phyloP scores from a whole-genome alignment of 2,888 invertebrate species.

The Tenthredo livida region DNA sequence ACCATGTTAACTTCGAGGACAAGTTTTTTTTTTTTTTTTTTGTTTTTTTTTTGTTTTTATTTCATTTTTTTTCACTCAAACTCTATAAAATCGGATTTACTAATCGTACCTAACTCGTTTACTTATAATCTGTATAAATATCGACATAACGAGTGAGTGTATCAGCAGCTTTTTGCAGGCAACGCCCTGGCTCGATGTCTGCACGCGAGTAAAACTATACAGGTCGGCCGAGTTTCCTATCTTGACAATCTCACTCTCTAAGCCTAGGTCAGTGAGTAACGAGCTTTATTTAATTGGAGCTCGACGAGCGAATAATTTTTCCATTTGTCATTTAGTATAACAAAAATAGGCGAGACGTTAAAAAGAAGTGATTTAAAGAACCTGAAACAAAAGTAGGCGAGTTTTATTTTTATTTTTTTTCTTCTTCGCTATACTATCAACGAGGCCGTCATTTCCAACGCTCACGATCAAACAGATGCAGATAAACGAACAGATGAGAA shows the following conservation, averaged over 20 bases:
- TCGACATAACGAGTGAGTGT: conserved; percentile 1
- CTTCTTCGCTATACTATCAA: neutral
- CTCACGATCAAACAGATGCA: conserved; percentile 5
- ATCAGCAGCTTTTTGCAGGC: conserved; percentile 24
- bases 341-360: neutral
- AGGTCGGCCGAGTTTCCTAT: conserved; percentile 21
- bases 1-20: too few species aligned
- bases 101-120: neutral
- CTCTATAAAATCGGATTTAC: neutral
- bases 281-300: conserved; percentile 29
- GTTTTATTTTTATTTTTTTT: neutral
- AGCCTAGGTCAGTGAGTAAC: conserved; percentile 40
- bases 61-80: neutral
- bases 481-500: conserved; percentile 34
- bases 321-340: conserved; percentile 13
- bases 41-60: neutral
- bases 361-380: too few species aligned
- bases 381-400: neutral
- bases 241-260: conserved; percentile 26
- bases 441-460: neutral
- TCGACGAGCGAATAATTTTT: conserved; percentile 19
- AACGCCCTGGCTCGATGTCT: conserved; percentile 20
- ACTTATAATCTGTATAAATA: conserved; percentile 16
- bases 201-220: conserved; percentile 15
- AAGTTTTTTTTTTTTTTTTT: neutral